These are phyloP conservation scores for Bombus haemorrhoidalis DNA, from an alignment of 1,140 invertebrate species.

Conservation along the genomic window DNA sequence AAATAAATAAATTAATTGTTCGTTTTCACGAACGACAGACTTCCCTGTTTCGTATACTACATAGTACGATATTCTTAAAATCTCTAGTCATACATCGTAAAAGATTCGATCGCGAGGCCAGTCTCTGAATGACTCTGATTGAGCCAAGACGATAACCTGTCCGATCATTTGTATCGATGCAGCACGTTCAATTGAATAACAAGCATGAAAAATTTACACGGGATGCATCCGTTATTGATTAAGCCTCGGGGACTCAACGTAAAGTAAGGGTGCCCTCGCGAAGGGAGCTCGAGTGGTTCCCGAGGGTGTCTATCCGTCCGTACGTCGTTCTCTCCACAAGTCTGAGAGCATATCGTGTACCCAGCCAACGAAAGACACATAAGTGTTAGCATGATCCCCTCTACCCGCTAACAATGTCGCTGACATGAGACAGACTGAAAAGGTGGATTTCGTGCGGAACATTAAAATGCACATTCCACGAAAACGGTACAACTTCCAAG, in stretches of 20 bases:
- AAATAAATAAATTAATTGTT: background rate
- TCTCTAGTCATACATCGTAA: too few species aligned
- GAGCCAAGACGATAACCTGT: background rate
- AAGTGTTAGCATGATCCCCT: conserved; percentile 60
- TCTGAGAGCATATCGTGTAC: conserved; percentile 66
- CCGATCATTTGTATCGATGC: background rate
- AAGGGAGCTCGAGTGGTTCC: conserved; percentile 69
- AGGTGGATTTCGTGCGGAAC: conserved; percentile 27
- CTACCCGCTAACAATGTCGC: conserved; percentile 59
- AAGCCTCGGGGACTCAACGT: conserved; percentile 65
- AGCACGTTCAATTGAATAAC: conserved; percentile 64
- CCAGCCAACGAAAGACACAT: conserved; percentile 58
- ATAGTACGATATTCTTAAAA: too few species aligned
- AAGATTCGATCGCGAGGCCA: too few species aligned
- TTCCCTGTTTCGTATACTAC: too few species aligned
- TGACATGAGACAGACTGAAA: conserved; percentile 55
- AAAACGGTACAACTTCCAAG: background rate
- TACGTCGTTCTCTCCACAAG: conserved; percentile 68
- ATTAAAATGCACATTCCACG: conserved; percentile 43
- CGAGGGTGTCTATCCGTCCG: conserved; percentile 69
- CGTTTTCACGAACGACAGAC: background rate
- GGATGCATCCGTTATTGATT: conserved; percentile 70
- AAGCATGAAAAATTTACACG: conserved; percentile 62
- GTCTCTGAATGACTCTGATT: background rate
- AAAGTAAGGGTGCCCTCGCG: conserved; percentile 64